Base-by-base conservation (phyloP, 2,113 vertebrate species). In the Channa maculata region DNA sequence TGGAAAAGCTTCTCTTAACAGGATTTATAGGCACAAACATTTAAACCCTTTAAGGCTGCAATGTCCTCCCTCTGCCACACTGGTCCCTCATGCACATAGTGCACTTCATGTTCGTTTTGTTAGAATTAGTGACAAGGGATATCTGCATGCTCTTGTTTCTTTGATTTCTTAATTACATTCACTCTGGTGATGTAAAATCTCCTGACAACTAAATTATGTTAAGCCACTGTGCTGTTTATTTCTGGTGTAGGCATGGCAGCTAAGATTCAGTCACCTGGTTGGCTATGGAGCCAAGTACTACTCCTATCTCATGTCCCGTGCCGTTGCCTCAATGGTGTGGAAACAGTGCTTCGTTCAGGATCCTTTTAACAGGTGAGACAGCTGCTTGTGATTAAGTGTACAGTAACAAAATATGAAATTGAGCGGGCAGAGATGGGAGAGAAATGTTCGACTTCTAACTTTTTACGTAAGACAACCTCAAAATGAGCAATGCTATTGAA, bases 211-310 rank as follows among this genome's bases (percentile, higher is more conserved):
- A 11, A 33, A 62, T 61, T 59, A 4, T 49, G 46, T 64, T 14
- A 38, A 53, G 11, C 5, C 48, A 5, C 8, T n/a, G 3, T 15
- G 8, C 8, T 33, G 59, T 41, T 53, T 43, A 43, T 84, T 61
- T 77, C 44, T 37, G 71, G 5, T 75, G 8, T 86, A 99, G 98
- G 98, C 98, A 5, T 99, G 98, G 98, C 98, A 99, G 84, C 93
- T 98, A 82, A 93, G 98, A 77, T 99, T 99, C 92, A 97, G 97
- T 90, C 98, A 99, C 85, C 96, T 99, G 0, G 95, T 98, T 69
- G 96, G 98, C 61, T 99, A 99, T 0, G 97, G 98, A n/a, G 98
- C 97, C 76, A 99, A 98, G 67, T 99, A 99, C 46, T 99, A 99
- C 86, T 99, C 98, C 34, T 99, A 99, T 90, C 95, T 99, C 83